Conservation (phyloP, 2,888 invertebrate species). For the Stramonita haemastoma region DNA sequence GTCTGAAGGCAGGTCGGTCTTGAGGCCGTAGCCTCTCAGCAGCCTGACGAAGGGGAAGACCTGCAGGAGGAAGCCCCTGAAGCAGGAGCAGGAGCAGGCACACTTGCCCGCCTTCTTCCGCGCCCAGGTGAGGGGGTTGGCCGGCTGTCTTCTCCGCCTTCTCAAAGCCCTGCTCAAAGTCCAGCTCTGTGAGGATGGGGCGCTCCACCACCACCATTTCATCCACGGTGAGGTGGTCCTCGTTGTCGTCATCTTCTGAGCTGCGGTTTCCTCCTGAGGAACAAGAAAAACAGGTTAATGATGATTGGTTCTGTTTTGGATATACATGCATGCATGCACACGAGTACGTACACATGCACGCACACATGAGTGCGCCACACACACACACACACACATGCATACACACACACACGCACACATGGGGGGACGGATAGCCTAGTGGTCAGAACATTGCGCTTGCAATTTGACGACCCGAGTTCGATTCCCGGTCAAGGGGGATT, state of each 20-base stretch:
- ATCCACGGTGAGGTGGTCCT: conserved; percentile 25
- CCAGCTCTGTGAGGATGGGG: conserved; percentile 49
- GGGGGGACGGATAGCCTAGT: too few species aligned
- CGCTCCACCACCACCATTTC: conserved; percentile 51
- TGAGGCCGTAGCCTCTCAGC: conserved; percentile 61
- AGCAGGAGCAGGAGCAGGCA: conserved; percentile 51
- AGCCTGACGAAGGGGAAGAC: conserved; percentile 66
- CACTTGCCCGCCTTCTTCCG: conserved; percentile 58
- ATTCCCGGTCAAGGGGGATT: too few species aligned
- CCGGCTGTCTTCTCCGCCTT: conserved; percentile 34
- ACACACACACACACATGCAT: neutral
- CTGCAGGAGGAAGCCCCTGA: conserved; percentile 49
- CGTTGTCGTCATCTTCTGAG: conserved; percentile 37
- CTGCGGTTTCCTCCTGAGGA: neutral
- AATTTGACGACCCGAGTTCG: too few species aligned
- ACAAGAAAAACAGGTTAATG: too few species aligned
- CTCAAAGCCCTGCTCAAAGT: conserved; percentile 51
- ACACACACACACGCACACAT: neutral
- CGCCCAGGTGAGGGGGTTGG: conserved; percentile 52
- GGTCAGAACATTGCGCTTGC: too few species aligned
- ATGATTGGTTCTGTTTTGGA: neutral
- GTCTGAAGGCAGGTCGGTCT: conserved; percentile 83
- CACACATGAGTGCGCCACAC: neutral
- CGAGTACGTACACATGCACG: neutral
- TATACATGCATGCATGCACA: neutral